A percentile compares a stretch with the other conserved stretches of the same genome.
phyloP scores from a whole-genome alignment of 2,888 invertebrate species.

The Pollenia angustigena region DNA sequence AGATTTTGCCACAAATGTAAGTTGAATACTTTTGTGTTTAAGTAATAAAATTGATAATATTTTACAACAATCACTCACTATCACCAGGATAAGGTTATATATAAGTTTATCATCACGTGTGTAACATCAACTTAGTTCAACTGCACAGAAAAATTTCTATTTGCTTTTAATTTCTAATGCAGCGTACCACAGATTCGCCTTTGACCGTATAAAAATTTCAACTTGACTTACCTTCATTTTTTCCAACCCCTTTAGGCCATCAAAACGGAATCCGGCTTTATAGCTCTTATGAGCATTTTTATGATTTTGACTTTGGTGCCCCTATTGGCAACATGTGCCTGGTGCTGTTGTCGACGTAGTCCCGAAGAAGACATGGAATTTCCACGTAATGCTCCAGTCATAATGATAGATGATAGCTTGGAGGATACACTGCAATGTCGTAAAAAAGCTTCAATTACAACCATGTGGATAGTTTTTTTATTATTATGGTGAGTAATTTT shows the following conservation, averaged over 20 bases:
- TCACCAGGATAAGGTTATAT: too few relatives aligned
- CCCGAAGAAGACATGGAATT: constrained; percentile 84
- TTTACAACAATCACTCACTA: too few relatives aligned
- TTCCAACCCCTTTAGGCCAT: constrained; percentile 86
- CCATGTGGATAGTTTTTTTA: constrained; percentile 82
- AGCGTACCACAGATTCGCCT: too few relatives aligned
- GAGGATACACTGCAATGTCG: constrained; percentile 82
- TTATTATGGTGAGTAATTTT: constrained; percentile 80
- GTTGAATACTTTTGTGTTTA: constrained; percentile 57
- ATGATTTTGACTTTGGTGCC: constrained; percentile 88
- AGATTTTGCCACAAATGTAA: constrained; percentile 83
- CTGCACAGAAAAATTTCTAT: too few relatives aligned
- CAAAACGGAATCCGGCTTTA: constrained; percentile 89
- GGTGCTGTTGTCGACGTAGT: constrained; percentile 83
- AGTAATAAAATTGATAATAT: too few relatives aligned
- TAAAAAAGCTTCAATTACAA: constrained; percentile 80
- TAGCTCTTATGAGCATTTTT: constrained; percentile 87
- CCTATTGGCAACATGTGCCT: constrained; percentile 87
- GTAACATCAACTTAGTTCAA: too few relatives aligned
- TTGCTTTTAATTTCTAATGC: too few relatives aligned
- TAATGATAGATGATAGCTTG: constrained; percentile 81
- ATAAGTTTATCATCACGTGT: too few relatives aligned
- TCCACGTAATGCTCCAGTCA: constrained; percentile 79
- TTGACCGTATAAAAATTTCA: not conserved
- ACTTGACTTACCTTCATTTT: not conserved